Evolutionary conservation across 2,113 vertebrate genomes (phyloP), one percentile per base, ranked within the genome.

Genomic region (Lepus timidus): DNA sequence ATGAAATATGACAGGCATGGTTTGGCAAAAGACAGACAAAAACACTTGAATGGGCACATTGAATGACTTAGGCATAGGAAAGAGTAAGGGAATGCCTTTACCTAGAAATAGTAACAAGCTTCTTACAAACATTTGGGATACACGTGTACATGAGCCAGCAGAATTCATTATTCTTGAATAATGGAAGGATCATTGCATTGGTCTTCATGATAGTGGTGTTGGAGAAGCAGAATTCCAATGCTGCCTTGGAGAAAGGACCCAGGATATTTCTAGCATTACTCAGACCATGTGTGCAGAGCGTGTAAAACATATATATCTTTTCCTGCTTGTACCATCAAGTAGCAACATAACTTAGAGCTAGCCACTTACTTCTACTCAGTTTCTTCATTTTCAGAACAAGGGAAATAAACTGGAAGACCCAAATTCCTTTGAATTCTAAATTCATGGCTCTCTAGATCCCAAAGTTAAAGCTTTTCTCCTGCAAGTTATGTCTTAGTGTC

Each of bases 381-480:
- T 52, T 93, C 61, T 91, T 94, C 10, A 64, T 78, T 87, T 93
- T 81, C 33, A 14, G 39, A 70, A 93, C 85, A 68, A 78, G 6
- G 4, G 51, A 1, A 78, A 33, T 31, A 5, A 95, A 2, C 27
- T 19, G 44, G 22, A 85, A 88, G 29, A 88, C n/a, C 70, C 9
- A 82, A 39, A 4, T 1, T 93, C 31, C 33, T 95, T 92, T 91
- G 20, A 65, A 49, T 27, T 65, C 49, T 64, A n/a, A 1, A 76
- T 73, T 27, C 33, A 55, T 65, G 23, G 6, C 17, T 80, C 36
- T 44, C 3, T 25, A 5, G 3, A 76, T 39, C 14, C 4, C 9
- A 90, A 79, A 7, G 33, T 73, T 23, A 92, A 91, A 82, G 6
- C 12, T 4, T 62, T 96, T 92, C 27, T 86, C 27, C 61, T 88